Evolutionary conservation across 1,140 invertebrate genomes (phyloP).

Genomic region (Drosophila truncata): DNA sequence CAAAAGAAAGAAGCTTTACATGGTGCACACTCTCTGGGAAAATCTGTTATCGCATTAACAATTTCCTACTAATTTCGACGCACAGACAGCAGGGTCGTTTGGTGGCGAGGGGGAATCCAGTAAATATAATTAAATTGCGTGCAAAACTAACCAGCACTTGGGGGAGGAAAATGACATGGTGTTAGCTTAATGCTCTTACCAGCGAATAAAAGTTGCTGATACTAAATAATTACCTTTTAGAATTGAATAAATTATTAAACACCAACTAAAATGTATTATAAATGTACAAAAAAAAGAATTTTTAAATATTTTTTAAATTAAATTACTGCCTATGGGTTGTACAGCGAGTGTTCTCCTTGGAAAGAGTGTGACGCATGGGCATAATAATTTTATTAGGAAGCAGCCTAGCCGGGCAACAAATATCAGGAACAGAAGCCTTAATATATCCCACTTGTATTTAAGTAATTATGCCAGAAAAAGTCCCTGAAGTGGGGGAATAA

Average conservation of each 20-base stretch:
- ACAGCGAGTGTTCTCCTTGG: neutral
- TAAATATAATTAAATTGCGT: constrained; percentile 81
- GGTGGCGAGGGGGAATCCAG: constrained; percentile 37
- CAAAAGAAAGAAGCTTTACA: constrained; percentile 54
- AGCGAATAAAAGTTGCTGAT: neutral
- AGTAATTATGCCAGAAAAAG: constrained; percentile 69
- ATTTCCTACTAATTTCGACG: constrained; percentile 76
- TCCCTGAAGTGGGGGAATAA: constrained; percentile 33
- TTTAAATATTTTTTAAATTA: neutral
- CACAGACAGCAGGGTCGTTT: constrained; percentile 30
- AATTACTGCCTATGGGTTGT: neutral
- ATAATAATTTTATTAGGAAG: constrained; percentile 42
- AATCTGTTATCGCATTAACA: constrained; percentile 82
- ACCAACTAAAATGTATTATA: neutral
- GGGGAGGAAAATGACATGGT: neutral
- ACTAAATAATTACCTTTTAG: neutral
- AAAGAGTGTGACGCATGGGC: constrained; percentile 13
- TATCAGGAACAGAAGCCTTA: constrained; percentile 53
- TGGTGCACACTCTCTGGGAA: constrained; percentile 38
- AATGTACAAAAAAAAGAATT: no score
- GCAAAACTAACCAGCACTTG: constrained; percentile 62
- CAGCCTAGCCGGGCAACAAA: constrained; percentile 9
- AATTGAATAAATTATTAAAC: neutral
- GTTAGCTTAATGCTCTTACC: constrained; percentile 11
- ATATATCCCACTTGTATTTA: constrained; percentile 77